phyloP scores from a whole-genome alignment of 1,140 invertebrate genomes.

The Diorhabda carinulata region DNA sequence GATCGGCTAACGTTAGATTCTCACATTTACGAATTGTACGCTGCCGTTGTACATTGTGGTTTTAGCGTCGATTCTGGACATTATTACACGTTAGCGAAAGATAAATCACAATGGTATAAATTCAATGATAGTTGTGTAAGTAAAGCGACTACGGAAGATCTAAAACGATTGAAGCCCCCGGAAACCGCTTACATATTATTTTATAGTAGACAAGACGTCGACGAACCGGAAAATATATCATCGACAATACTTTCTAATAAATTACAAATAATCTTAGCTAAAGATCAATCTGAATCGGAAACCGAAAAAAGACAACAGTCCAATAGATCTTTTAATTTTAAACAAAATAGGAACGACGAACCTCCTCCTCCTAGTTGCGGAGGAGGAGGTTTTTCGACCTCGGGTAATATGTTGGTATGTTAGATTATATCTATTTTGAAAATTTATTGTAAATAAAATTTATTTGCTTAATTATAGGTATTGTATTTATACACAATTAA shows the following conservation, averaged over 20 bases:
- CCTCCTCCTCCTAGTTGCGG: slow-evolving; percentile 46
- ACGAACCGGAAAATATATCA: slow-evolving; percentile 37
- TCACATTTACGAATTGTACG: slow-evolving; percentile 67
- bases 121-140: slow-evolving; percentile 76
- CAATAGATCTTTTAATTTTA: slow-evolving; percentile 23
- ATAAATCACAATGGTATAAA: slow-evolving; percentile 68
- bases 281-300: slow-evolving; percentile 38
- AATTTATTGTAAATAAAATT: slow-evolving; percentile 6
- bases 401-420: slow-evolving; percentile 43
- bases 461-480: neutral
- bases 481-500: slow-evolving; percentile 3
- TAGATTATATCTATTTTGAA: slow-evolving; percentile 21
- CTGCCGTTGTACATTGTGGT: slow-evolving; percentile 79
- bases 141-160: slow-evolving; percentile 53
- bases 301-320: slow-evolving; percentile 27
- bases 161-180: slow-evolving; percentile 62
- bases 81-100: slow-evolving; percentile 78
- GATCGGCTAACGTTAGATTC: slow-evolving; percentile 53
- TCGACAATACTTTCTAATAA: slow-evolving; percentile 27
- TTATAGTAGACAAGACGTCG: slow-evolving; percentile 52
- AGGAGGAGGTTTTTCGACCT: slow-evolving; percentile 38
- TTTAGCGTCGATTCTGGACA: slow-evolving; percentile 79
- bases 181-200: slow-evolving; percentile 82
- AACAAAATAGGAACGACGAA: slow-evolving; percentile 39
- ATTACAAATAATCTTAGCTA: slow-evolving; percentile 32